These are phyloP conservation scores for Drosophila pseudoobscura DNA, from an alignment of 1,140 invertebrate genomes.

Conservation along the genomic window DNA sequence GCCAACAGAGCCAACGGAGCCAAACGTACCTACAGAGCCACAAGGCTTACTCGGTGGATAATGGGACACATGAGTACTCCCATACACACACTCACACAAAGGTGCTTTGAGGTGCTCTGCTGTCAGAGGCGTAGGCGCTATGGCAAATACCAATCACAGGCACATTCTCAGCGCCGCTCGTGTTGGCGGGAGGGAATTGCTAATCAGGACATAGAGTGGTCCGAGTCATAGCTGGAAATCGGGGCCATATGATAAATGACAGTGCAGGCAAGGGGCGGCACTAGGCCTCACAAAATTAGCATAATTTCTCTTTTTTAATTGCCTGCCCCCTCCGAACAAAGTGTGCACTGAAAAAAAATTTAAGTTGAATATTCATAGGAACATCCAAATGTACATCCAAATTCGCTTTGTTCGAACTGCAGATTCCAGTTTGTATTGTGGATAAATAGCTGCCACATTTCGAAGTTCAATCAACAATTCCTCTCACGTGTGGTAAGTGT, in stretches of 20 bases:
- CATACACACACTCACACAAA: constrained; percentile 50
- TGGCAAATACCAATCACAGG: constrained; percentile 49
- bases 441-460: too few species aligned
- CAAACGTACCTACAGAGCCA: neutral
- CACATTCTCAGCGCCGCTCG: constrained; percentile 27
- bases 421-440: too few species aligned
- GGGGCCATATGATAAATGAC: constrained; percentile 70
- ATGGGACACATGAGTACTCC: constrained; percentile 20
- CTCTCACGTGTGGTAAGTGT: too few species aligned
- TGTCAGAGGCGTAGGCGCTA: constrained; percentile 39
- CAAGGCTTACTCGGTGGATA: constrained; percentile 5
- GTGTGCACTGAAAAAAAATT: neutral
- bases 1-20: neutral
- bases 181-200: neutral
- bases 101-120: neutral
- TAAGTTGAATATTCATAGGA: too few species aligned
- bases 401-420: too few species aligned
- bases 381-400: too few species aligned
- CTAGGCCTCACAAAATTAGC: constrained; percentile 45
- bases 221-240: constrained; percentile 37
- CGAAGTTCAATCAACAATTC: too few species aligned
- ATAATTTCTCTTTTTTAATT: constrained; percentile 64
- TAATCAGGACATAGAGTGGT: neutral
- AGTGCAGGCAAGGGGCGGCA: constrained; percentile 34
- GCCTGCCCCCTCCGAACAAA: constrained; percentile 15